Conservation (phyloP, 2,888 invertebrate species). For the Ephialtes manifestator region DNA sequence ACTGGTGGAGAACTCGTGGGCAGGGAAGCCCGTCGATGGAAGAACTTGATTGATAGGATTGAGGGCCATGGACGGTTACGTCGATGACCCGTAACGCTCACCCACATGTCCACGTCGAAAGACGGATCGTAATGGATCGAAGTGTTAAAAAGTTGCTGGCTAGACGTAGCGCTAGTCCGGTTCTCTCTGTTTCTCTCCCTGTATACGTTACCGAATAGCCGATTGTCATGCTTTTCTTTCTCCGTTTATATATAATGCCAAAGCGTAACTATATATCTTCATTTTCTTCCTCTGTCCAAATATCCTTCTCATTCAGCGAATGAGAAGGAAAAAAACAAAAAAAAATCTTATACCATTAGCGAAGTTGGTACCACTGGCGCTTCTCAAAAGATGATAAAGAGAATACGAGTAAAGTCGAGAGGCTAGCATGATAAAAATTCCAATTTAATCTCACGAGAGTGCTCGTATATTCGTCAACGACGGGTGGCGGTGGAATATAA, state of each 20-base stretch:
- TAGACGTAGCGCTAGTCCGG: constrained; percentile 36
- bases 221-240: background rate
- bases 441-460: constrained; percentile 69
- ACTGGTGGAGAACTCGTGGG: constrained; percentile 1
- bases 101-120: constrained; percentile 64
- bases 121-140: constrained; percentile 77
- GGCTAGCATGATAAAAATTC: constrained; percentile 66
- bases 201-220: background rate
- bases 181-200: background rate
- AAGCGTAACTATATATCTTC: background rate
- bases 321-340: constrained; percentile 10
- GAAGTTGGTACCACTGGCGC: constrained; percentile 25
- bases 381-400: constrained; percentile 17
- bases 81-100: constrained; percentile 77
- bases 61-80: constrained; percentile 81
- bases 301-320: background rate
- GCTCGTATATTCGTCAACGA: constrained; percentile 70
- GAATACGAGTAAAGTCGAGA: constrained; percentile 25
- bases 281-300: constrained; percentile 9
- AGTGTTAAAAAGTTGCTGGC: constrained; percentile 70
- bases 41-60: constrained; percentile 75
- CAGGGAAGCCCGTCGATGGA: constrained; percentile 60
- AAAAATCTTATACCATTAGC: constrained; percentile 46
- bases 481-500: constrained; percentile 43
- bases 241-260: background rate